Evolutionary conservation across 92 coral and sea anemone genomes (phyloP), one percentile per base, ranked within the genome.

Genomic region (Actinernus sp.): DNA sequence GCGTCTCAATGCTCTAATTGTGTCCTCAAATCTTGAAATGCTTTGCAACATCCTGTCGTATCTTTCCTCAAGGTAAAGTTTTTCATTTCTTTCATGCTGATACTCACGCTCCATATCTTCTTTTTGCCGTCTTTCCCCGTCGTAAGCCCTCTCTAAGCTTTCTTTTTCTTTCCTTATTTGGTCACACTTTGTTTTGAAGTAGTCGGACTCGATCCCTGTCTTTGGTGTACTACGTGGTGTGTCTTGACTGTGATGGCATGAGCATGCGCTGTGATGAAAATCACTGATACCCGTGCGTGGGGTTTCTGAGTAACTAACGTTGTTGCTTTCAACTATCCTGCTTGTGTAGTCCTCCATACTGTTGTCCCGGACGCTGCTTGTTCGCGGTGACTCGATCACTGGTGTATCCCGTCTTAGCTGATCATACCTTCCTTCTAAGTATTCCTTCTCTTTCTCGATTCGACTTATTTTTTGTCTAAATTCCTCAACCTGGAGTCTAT

Each of bases 91-190:
- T 74, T 85, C 96, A 24, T 68, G 61, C 57, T 67, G 87, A 24
- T 58, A 75, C 32, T 81, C 86, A 23, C 86, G 83, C 26, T 92
- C 91, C 16, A 74, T 60, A n/a, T 88, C 89, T 37, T 92, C 91
- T 49, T 78, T 88, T 27, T 91, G 87, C 36, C 83, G 75, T 69
- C 67, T 74, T 49, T 89, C 95, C 1, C 78, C 72, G 34, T 84
- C 84, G 53, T 79, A 83, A 1, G 90, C 87, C 26, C 78, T 75
- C 44, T 90, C 79, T 65, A 89, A 68, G 41, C 74, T 63, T 51
- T 89, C 96, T 59, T 86, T 89, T 23, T 89, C 92, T 26, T 79
- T 83, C 27, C 66, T 86, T 23, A 81, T 83, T 28, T 87, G 92
- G 10, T 89, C 89, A n/a, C 82, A 89, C 61, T 89, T 86, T 6